Percentiles rank a stretch among this genome's conserved stretches.
Conservation (phyloP, 2,113 vertebrate genomes). For the Climacteris rufus region DNA sequence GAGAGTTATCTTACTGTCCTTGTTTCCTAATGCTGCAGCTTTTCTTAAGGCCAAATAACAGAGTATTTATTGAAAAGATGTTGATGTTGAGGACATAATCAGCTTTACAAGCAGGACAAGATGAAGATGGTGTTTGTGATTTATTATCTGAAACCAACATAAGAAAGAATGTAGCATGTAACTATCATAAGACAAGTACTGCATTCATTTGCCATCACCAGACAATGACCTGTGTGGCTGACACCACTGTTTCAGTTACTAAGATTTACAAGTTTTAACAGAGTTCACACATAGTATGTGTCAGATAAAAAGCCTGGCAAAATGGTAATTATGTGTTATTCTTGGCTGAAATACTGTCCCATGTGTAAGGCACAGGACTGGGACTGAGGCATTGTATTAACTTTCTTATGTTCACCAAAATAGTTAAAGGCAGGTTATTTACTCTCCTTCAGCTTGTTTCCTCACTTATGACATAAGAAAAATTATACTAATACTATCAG, state of each 20-base stretch:
- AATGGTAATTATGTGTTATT: background rate
- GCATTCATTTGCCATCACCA: background rate
- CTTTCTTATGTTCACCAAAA: background rate
- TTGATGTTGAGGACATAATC: background rate
- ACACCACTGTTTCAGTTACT: background rate
- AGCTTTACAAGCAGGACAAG: background rate
- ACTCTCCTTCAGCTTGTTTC: background rate
- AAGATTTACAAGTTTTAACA: constrained; percentile 41
- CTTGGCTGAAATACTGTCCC: background rate
- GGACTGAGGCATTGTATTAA: background rate
- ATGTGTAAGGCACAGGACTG: background rate
- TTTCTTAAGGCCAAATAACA: background rate
- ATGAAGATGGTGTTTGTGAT: background rate
- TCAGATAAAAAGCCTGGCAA: background rate
- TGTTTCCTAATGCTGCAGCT: background rate
- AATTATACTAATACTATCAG: background rate
- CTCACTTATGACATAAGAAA: background rate
- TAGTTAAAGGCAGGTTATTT: background rate
- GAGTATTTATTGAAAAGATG: background rate
- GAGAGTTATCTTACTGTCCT: background rate
- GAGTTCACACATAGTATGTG: background rate
- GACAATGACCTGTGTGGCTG: background rate
- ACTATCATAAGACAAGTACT: background rate
- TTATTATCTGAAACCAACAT: background rate
- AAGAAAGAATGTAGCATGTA: background rate